Percentiles rank a stretch among this genome's conserved stretches.
Evolutionary conservation across 2,113 vertebrate species (phyloP).

Genomic region (Neogale vison): DNA sequence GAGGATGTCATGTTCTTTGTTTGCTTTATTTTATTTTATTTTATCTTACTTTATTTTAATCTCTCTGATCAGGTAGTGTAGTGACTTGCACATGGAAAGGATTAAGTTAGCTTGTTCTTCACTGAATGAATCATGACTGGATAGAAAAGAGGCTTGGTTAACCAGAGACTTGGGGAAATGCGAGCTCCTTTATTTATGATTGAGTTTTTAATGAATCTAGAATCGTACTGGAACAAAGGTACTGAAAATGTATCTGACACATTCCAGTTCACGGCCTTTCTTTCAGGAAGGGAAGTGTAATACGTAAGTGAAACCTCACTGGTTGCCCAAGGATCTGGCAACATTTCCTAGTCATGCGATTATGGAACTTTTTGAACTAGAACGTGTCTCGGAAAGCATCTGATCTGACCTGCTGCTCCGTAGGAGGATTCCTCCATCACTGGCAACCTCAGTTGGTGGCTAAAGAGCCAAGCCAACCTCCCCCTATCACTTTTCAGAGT

Average conservation of each 20-base stretch:
- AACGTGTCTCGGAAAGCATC: not conserved
- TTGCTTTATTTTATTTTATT: not conserved
- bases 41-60: not conserved
- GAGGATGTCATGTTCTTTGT: not conserved
- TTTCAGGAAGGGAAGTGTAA: not conserved
- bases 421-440: not conserved
- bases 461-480: not conserved
- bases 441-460: not conserved
- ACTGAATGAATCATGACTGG: not conserved
- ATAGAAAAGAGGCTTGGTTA: not conserved
- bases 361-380: not conserved
- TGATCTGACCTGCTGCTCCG: not conserved
- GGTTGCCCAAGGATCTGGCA: not conserved
- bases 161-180: not conserved
- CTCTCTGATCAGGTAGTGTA: not conserved
- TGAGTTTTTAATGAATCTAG: constrained; percentile 4
- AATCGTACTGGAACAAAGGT: not conserved
- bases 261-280: not conserved
- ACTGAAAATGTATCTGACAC: not conserved
- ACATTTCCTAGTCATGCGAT: not conserved
- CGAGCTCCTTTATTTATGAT: not conserved
- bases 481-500: not conserved
- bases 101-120: not conserved
- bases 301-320: not conserved
- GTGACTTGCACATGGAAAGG: not conserved